Evolutionary conservation across 2,888 invertebrate species (phyloP), one percentile per base, ranked within the genome.

Genomic region (Leptarthrus brevirostris): DNA sequence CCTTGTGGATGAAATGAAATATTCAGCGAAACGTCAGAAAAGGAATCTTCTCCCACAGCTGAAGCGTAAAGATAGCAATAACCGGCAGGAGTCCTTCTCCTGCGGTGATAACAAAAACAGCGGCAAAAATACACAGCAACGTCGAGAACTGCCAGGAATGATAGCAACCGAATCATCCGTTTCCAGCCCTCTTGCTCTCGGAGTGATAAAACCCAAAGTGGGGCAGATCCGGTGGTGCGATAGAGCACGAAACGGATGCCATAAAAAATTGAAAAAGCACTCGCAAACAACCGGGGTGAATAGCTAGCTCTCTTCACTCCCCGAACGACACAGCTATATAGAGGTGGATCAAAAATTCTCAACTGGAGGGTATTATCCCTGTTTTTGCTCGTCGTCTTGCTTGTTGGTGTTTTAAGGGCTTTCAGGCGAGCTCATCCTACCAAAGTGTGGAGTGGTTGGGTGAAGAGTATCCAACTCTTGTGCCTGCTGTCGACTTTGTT

Each of bases 1-100:
- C 53, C 70, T 70, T 53, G 34, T 53, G 53, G 70, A 70, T 70
- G 70, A 70, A 52, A 70, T 70, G 53, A 70, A 70, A 70, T 70
- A 70, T 70, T 70, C 70, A 70, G 14, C 22, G 49, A 36, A 49
- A 66, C 49, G 66, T 26, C 49, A 26, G 66, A 14, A 26, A 30
- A 14, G 49, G 44, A 49, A n/a, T 26, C 66, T 24, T 66, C 26
- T 30, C 66, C 24, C 66, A 30, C 49, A 14, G 44, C 24, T 47
- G 16, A 47, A 66, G 16, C 16, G 18, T 30, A 26, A 49, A 66
- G 66, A 49, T 66, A 49, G 66, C 30, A 26, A 66, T 66, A 66
- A 66, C 49, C 26, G 26, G 2, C 16, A 16, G 6, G 47, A 16
- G 20, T 54, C 14, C 24, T 18, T 6, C 52, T 20, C 52, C n/a